Conservation (phyloP, 2,888 invertebrate species). For the Hirtodrosophila cameraria region DNA sequence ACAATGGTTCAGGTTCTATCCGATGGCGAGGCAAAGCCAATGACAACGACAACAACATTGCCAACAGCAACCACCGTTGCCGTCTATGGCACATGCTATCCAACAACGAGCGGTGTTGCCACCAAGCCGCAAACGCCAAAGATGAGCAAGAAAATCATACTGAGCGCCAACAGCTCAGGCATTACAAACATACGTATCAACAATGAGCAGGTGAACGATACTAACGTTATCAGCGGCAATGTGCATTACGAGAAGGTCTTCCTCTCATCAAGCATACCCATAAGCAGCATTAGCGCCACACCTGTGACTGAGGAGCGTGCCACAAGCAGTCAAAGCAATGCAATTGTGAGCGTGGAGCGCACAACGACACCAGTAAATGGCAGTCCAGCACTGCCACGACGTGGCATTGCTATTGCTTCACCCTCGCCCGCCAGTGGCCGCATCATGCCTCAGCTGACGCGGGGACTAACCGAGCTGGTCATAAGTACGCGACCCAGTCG, state of each 20-base stretch:
- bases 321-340: conserved; percentile 22
- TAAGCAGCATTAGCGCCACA: conserved; percentile 31
- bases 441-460: conserved; percentile 72
- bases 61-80: conserved; percentile 47
- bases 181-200: conserved; percentile 83
- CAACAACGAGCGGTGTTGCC: conserved; percentile 30
- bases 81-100: conserved; percentile 70
- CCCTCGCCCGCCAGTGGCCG: conserved; percentile 20
- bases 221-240: conserved; percentile 60
- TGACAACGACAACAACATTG: conserved; percentile 22
- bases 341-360: conserved; percentile 16
- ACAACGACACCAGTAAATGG: conserved; percentile 20
- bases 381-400: conserved; percentile 56
- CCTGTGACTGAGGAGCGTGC: conserved; percentile 18
- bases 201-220: conserved; percentile 65
- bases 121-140: conserved; percentile 70
- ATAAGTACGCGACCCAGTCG: conserved; percentile 83
- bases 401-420: conserved; percentile 32
- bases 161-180: conserved; percentile 82
- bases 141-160: conserved; percentile 82
- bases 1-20: conserved; percentile 81
- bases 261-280: conserved; percentile 79
- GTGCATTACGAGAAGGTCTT: conserved; percentile 83
- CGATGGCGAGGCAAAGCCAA: conserved; percentile 44
- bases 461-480: conserved; percentile 83